Percentiles rank a stretch among this genome's conserved stretches.
Conservation (phyloP, 1,140 invertebrate genomes). For the Drosophila asahinai region DNA sequence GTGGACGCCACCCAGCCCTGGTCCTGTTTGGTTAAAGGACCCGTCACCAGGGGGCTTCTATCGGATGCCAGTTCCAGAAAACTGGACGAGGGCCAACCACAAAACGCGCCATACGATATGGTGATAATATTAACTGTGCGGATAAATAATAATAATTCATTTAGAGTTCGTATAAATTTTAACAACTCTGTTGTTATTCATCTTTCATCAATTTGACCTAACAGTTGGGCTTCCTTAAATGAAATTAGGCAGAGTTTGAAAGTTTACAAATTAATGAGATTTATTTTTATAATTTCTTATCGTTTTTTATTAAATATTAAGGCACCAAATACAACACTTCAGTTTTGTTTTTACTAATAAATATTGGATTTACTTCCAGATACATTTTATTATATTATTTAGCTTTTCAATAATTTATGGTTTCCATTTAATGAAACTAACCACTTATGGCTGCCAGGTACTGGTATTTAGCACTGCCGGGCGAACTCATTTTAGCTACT, state of each 20-base stretch:
- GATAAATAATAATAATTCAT: background rate
- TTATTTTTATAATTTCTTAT: no score
- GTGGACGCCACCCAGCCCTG: slow-evolving; percentile 87
- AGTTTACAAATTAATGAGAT: no score
- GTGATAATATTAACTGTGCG: slow-evolving; percentile 59
- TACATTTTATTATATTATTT: no score
- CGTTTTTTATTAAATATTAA: background rate
- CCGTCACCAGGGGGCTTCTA: slow-evolving; percentile 63
- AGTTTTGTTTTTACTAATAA: background rate
- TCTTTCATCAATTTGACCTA: background rate
- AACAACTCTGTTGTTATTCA: background rate
- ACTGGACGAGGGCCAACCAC: slow-evolving; percentile 86
- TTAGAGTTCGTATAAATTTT: no score
- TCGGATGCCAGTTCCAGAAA: slow-evolving; percentile 85
- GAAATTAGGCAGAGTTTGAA: background rate
- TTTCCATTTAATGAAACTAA: slow-evolving; percentile 9
- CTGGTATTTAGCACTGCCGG: slow-evolving; percentile 56
- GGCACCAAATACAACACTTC: no score
- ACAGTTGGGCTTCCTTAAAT: background rate
- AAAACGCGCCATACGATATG: slow-evolving; percentile 72
- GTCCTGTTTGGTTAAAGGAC: slow-evolving; percentile 78
- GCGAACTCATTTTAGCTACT: slow-evolving; percentile 37
- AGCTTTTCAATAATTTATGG: no score
- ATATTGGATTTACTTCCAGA: background rate
- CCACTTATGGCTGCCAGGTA: slow-evolving; percentile 66